These are phyloP conservation scores for Ommatoiulus sabulosus DNA, from an alignment of 2,888 invertebrate genomes.

Conservation along the genomic window DNA sequence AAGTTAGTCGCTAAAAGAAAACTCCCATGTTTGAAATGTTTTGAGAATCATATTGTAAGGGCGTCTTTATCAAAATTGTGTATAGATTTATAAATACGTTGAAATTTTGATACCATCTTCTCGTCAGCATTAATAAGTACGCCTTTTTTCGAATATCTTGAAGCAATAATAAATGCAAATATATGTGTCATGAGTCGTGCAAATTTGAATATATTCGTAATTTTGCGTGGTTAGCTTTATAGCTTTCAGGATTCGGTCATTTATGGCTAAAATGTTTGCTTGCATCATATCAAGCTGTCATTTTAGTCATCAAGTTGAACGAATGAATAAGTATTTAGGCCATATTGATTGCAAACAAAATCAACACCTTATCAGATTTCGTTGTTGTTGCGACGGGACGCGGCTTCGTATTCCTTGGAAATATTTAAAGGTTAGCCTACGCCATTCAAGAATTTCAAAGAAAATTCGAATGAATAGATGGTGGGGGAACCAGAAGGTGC, in stretches of 20 bases:
- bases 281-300: neutral
- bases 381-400: slow-evolving; percentile 1
- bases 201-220: neutral
- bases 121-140: neutral
- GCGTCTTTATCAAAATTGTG: neutral
- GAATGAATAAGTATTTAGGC: neutral
- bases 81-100: neutral
- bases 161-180: neutral
- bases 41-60: neutral
- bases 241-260: neutral
- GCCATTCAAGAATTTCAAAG: slow-evolving; percentile 19
- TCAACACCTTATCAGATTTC: neutral
- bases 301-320: neutral
- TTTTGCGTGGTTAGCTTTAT: neutral
- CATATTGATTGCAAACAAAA: slow-evolving; percentile 1
- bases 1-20: neutral
- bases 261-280: neutral
- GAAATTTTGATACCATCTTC: neutral
- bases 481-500: neutral
- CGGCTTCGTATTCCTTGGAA: neutral
- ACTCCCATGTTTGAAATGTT: neutral
- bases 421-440: neutral
- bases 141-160: neutral
- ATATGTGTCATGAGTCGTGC: neutral
- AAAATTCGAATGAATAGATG: neutral